Conservation (phyloP, 2,888 invertebrate species). For the Notodonta ziczac region DNA sequence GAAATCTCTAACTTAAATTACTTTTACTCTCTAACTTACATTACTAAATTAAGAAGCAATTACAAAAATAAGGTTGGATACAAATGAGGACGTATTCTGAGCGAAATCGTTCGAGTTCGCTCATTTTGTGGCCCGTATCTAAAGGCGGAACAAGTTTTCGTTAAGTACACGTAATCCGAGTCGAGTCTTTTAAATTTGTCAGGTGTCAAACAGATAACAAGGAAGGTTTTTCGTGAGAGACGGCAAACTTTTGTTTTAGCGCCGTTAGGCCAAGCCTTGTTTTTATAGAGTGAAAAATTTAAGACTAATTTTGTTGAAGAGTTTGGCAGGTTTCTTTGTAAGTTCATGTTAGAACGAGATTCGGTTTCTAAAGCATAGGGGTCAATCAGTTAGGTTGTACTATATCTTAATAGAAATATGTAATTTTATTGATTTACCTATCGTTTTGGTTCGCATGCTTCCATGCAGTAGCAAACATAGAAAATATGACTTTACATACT, state of each 20-base stretch:
- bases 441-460: too few species aligned
- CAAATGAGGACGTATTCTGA: not conserved
- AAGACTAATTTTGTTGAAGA: not conserved
- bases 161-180: not conserved
- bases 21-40: too few species aligned
- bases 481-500: too few species aligned
- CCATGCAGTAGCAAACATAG: too few species aligned
- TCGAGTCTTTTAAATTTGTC: conserved; percentile 8
- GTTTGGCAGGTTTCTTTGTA: not conserved
- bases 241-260: conserved; percentile 6
- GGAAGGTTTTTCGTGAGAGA: not conserved
- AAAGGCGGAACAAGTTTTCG: conserved; percentile 3
- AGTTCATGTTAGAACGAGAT: not conserved
- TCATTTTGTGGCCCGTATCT: not conserved
- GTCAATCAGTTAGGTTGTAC: too few species aligned
- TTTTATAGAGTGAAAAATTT: conserved; percentile 4
- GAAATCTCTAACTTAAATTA: too few species aligned
- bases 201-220: conserved; percentile 9
- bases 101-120: not conserved
- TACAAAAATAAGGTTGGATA: too few species aligned
- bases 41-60: too few species aligned
- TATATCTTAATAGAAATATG: too few species aligned
- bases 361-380: too few species aligned
- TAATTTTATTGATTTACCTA: too few species aligned
- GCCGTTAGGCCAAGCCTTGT: not conserved